A percentile compares a stretch with the other conserved stretches of the same genome.
Conservation (phyloP, 2,797 vertebrate genomes). For the Neoniphon sammara region DNA sequence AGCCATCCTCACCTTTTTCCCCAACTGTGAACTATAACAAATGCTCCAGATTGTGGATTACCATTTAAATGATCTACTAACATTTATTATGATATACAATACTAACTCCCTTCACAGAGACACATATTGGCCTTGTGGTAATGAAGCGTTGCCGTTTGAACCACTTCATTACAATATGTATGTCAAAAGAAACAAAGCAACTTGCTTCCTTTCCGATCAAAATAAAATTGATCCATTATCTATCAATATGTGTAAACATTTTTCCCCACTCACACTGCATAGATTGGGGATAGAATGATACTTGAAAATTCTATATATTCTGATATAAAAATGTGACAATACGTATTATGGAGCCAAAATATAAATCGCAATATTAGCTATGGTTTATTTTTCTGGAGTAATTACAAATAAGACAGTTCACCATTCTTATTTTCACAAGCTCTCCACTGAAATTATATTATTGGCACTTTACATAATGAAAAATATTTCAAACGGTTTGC, state of each 20-base stretch:
- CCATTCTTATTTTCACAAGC: too few relatives aligned
- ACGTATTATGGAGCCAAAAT: too few relatives aligned
- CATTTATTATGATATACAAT: not conserved
- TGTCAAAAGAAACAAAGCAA: not conserved
- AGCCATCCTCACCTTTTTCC: constrained; percentile 33
- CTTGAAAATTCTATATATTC: too few relatives aligned
- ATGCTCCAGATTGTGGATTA: constrained; percentile 11
- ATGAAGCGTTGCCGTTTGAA: not conserved
- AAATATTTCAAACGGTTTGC: too few relatives aligned
- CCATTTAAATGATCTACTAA: constrained; percentile 8
- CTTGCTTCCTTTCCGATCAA: not conserved
- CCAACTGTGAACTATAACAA: constrained; percentile 16
- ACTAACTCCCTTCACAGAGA: not conserved
- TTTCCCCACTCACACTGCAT: not conserved
- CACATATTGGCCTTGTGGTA: not conserved
- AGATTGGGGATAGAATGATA: too few relatives aligned
- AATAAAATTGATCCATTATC: not conserved
- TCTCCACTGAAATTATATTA: too few relatives aligned
- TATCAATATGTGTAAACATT: not conserved
- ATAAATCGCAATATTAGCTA: too few relatives aligned
- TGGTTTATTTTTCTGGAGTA: too few relatives aligned
- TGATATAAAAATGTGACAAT: too few relatives aligned
- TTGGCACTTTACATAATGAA: too few relatives aligned
- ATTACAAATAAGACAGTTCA: too few relatives aligned
- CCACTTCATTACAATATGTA: not conserved